Evolutionary conservation across 1,140 invertebrate genomes (phyloP).

Genomic region (Solenopsis fugax): DNA sequence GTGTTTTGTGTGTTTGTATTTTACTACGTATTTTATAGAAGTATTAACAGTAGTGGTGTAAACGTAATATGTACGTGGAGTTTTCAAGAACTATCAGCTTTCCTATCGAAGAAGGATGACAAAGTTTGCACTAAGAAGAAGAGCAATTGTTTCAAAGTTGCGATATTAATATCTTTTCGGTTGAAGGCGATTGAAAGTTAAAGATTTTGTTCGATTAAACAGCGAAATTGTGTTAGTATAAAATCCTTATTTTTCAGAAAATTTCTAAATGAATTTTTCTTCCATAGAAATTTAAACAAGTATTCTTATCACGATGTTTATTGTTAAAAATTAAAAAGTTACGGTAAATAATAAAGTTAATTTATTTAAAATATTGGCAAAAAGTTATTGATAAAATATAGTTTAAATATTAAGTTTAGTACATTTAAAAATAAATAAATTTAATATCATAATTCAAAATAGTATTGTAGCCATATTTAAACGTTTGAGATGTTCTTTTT

Average conservation of each 20-base stretch:
- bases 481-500: neutral
- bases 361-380: neutral
- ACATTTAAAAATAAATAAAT: neutral
- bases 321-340: slow-evolving; percentile 30
- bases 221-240: slow-evolving; percentile 7
- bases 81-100: slow-evolving; percentile 12
- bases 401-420: neutral
- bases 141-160: slow-evolving; percentile 48
- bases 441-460: neutral
- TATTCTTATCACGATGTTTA: neutral
- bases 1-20: neutral
- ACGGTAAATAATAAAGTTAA: neutral
- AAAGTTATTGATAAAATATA: slow-evolving; percentile 1
- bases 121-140: slow-evolving; percentile 41
- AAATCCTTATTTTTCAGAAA: slow-evolving; percentile 2
- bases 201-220: slow-evolving; percentile 51
- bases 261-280: slow-evolving; percentile 13
- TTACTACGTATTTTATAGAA: slow-evolving; percentile 27
- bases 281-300: neutral
- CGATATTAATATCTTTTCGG: slow-evolving; percentile 53
- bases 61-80: neutral
- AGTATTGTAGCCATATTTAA: neutral
- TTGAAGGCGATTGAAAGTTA: slow-evolving; percentile 38
- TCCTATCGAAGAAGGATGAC: slow-evolving; percentile 30
- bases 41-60: slow-evolving; percentile 25